Base-by-base conservation (phyloP, 2,888 invertebrate genomes). In the Dorcus parallelipipedus region DNA sequence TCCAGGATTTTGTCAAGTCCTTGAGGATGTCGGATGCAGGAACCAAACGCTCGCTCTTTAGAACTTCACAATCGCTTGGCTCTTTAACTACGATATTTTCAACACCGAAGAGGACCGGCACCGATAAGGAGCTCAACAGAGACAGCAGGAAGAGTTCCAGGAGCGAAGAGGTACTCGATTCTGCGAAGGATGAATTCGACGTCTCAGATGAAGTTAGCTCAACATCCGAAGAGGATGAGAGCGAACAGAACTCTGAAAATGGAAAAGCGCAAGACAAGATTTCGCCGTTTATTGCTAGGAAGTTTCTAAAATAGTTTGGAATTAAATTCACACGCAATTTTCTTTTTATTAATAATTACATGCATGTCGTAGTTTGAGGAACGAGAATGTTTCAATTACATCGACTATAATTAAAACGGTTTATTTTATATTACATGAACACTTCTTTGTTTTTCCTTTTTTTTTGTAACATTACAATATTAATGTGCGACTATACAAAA, bases 1-100 rank as follows among this genome's bases (percentile, higher is more conserved):
- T 56, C 66, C 71, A 89, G 88, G 86, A 87, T 70, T 88, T 88
- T 71, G 83, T 83, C 67, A 83, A 85, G 69, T 81, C 84, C 47
- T 72, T 88, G 60, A 80, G 81, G 39, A 80, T 84, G 20, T 82
- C 85, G 0, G 84, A 67, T 14, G 51, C 66, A 8, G 65, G 61
- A 33, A 58, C 55, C 8, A 73, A 67, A 61, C 63, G 59, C 17
- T 67, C 70, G 3, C 58, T 73, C 20, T 73, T 76, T 54, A 69
- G 67, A 56, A 69, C 71, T 9, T 64, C 73, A 1, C 71, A 71
- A 42, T 76, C 76, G 5, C 63, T 77, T 52, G 75, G 76, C 9
- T 75, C 77, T 0, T 64, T 77, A 10, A 75, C 73, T 38, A 71
- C 71, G 3, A 65, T 76, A 43, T 74, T 74, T 63, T 71, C 74